A percentile compares a stretch with the other conserved stretches of the same genome.
Evolutionary conservation across 1,140 invertebrate genomes (phyloP).

Genomic region (Drosophila malerkotliana): DNA sequence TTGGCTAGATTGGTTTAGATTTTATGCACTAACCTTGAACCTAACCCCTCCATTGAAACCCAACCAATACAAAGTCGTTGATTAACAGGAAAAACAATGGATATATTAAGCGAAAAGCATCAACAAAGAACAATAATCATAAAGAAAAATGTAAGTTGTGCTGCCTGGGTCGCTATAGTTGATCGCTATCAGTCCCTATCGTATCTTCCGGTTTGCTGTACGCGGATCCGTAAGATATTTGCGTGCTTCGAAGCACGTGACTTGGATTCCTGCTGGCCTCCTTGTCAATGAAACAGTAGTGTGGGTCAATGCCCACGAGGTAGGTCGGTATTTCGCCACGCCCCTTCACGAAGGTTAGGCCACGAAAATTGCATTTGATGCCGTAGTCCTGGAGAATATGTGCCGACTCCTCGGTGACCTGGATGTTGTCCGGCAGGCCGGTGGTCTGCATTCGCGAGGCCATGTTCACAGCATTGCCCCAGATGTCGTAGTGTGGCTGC

Average conservation of each 20-base stretch:
- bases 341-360: constrained; percentile 22
- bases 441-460: constrained; percentile 96
- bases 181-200: too few relatives aligned
- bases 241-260: background rate
- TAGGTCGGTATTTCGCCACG: constrained; percentile 26
- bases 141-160: too few relatives aligned
- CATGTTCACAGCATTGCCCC: constrained; percentile 97
- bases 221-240: background rate
- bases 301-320: constrained; percentile 13
- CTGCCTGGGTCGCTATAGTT: too few relatives aligned
- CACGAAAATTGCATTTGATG: constrained; percentile 14
- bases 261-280: background rate
- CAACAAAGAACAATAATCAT: too few relatives aligned
- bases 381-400: constrained; percentile 85
- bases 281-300: background rate
- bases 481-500: constrained; percentile 94
- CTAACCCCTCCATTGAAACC: too few relatives aligned
- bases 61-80: too few relatives aligned
- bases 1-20: too few relatives aligned
- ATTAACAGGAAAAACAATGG: too few relatives aligned
- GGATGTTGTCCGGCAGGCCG: constrained; percentile 90
- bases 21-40: too few relatives aligned
- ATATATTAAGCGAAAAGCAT: too few relatives aligned
- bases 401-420: constrained; percentile 90
- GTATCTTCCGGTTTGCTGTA: background rate